Base-by-base conservation (phyloP, 2,797 vertebrate genomes). In the Danio choprae region DNA sequence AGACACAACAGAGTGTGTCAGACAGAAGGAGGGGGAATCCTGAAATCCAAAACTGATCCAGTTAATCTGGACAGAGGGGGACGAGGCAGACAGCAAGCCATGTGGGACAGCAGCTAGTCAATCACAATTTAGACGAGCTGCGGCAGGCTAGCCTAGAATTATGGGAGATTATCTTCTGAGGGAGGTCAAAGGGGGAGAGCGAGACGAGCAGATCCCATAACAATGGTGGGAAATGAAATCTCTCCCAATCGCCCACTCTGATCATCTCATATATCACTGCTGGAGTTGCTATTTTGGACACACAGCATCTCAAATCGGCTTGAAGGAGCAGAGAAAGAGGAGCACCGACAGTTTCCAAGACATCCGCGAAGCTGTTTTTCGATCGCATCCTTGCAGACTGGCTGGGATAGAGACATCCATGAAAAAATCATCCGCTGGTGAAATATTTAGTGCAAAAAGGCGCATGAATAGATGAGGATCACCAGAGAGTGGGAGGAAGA, bases 371-470 rank as follows among this genome's bases (percentile, higher is more conserved):
- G 79, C 82, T 46, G 60, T 83, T 68, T 78, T 82, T 53, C 69
- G 13, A 77, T 74, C 8, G 53, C 72, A 46, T 72, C 22, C 81
- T 88, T 81, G 4, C 74, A 89, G 88, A 89, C 87, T 87, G 88
- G 89, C 87, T 44, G 62, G 79, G 51, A 87, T 71, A 83, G 87
- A 89, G 90, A 88, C 83, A 86, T 48, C 22, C 88, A 93, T 93
- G 84, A 94, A 94, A 93, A 91, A 92, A 91, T 93, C 89, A 93
- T 91, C 86, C 67, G 79, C 84, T 89, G 83, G 89, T 94, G 89
- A 93, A 93, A 92, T 92, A 93, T 93, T 93, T 90, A 93, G 86
- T 84, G 85, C 89, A 89, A 91, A 90, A 92, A 89, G 86, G 83
- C 87, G 80, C 85, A 88, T 77, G 83, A 87, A 91, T 84, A 89